Evolutionary conservation across 2,888 invertebrate genomes (phyloP).

Genomic region (Plutella xylostella): DNA sequence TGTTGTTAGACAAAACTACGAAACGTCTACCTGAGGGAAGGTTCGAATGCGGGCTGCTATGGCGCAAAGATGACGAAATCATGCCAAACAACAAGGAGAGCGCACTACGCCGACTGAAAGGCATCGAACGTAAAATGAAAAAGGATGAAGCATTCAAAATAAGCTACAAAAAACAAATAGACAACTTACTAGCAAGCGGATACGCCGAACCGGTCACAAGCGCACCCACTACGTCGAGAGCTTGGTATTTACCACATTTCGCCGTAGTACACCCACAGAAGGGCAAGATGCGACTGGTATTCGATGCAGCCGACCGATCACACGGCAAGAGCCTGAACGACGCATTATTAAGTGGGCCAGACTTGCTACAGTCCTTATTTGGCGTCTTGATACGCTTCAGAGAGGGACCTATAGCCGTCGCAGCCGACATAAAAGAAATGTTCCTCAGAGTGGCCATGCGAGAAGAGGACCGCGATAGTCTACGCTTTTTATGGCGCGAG

Average conservation of each 20-base stretch:
- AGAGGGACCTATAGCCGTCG: conserved; percentile 14
- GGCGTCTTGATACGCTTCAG: conserved; percentile 19
- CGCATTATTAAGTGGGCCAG: conserved; percentile 14
- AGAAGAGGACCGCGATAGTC: conserved; percentile 21
- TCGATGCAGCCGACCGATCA: not conserved
- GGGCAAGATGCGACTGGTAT: not conserved
- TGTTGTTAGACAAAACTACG: not conserved
- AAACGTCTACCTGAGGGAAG: not conserved
- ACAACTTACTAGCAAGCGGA: not conserved
- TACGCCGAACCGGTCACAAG: not conserved
- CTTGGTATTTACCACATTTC: conserved; percentile 3
- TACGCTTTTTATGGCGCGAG: conserved; percentile 19
- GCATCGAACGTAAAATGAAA: not conserved
- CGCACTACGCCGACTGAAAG: not conserved
- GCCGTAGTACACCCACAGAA: not conserved
- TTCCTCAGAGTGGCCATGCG: too few relatives aligned
- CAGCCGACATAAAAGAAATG: conserved; percentile 26
- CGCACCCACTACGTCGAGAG: not conserved
- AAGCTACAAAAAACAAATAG: not conserved
- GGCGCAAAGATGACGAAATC: too few relatives aligned
- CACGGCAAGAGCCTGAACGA: not conserved
- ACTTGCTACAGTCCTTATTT: conserved; percentile 17
- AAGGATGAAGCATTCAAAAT: not conserved
- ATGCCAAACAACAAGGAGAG: too few relatives aligned
- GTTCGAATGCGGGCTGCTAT: not conserved